Evolutionary conservation across 2,888 invertebrate species (phyloP), one percentile per base, ranked within the genome.

Genomic region (Coenonympha glycerion): DNA sequence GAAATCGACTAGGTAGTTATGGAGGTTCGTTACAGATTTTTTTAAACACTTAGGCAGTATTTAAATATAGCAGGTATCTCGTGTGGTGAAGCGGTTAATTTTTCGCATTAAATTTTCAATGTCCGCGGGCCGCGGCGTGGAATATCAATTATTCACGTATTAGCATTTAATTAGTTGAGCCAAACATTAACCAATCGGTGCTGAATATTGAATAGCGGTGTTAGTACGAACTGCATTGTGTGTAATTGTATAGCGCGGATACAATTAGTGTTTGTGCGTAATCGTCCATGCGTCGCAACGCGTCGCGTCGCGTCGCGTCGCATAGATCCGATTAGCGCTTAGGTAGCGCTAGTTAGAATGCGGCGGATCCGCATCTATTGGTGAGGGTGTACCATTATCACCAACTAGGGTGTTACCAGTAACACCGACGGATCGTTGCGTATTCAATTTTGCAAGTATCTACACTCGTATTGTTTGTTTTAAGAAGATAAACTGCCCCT

Each of bases 201-300:
- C 47, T 59, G 52, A 53, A 53, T 51, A 55, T 57, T 59, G 60
- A 56, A 62, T 65, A 68, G 66, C 59, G 59, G 56, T 61, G 58
- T 65, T 67, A 64, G 59, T 59, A 53, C 53, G 53, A 61, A 64
- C 64, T 59, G 64, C 64, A 67, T 69, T 74, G 71, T 74, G 67
- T 71, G 65, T 79, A 76, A 80, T 79, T 74, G 73, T 64, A 72
- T 79, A 72, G 73, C 69, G 70, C 70, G 73, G 52, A 52, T 82
- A 67, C 72, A 65, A 73, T 82, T 78, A 73, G 66, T 64, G 69
- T 64, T 70, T 65, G 65, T 64, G 65, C 59, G 60, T 66, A 66
- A 67, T 68, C 63, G 68, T 58, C 57, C 51, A 54, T 55, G 53
- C 57, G 61, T 66, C 39, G 40, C 8, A 4, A 28, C 36, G 41